Base-by-base conservation (phyloP, 2,113 vertebrate species). In the Charina bottae region DNA sequence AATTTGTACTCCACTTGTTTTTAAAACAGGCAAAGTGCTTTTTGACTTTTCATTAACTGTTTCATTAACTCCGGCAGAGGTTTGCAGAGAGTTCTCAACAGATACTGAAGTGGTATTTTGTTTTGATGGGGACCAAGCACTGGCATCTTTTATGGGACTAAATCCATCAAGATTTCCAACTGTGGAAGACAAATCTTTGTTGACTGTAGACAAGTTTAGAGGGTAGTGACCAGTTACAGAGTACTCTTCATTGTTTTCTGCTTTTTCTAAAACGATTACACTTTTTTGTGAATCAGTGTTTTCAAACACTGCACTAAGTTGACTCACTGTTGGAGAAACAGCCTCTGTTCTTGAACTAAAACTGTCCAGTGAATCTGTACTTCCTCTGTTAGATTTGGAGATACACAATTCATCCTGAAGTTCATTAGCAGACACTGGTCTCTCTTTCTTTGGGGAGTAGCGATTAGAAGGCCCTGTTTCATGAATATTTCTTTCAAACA, bases 261-360 rank as follows among this genome's bases (percentile, higher is more conserved):
- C 96, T 94, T 97, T 98, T 92, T 98, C 96, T 2, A 95, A 62
- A 26, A 28, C 53, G 0, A 96, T 90, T 58, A 96, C 85, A 3
- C 94, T 97, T 24, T 97, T 96, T 8, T 97, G 96, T 10, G 98
- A 97, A 90, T 99, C 98, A 0, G 96, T 97, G 78, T 98, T 98
- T 96, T 99, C 99, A 94, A 99, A 99, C 13, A 99, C 99, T 13
- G 99, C 99, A 0, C 99, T 99, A 94, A 99, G 98, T 96, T 99
- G 99, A 96, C 99, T 99, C 95, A 99, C 99, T 0, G 99, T 99
- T 5, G 99, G 99, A 72, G 99, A 99, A 72, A 98, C 98, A 0
- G 99, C 98, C 94, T 99, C 99, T 0, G 98, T 98, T 94, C 99
- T 97, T 87, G 99, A 98, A 97, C 99, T 99, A 83, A 99, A 98